phyloP scores from a whole-genome alignment of 2,888 invertebrate species.

The Hypomecis atomaria region DNA sequence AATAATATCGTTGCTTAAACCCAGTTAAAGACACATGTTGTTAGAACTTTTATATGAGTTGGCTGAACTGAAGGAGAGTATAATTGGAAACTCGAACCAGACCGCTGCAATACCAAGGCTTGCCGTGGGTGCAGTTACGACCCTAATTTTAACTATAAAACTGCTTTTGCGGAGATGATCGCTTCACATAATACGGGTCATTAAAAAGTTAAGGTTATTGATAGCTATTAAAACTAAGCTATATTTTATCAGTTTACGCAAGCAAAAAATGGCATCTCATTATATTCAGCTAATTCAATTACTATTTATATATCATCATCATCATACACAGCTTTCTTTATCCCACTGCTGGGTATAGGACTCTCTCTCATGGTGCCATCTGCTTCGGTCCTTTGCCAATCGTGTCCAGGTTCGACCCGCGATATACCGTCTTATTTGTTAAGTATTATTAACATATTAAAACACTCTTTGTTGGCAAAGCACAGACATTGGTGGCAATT shows the following conservation, averaged over 20 bases:
- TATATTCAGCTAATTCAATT: no score
- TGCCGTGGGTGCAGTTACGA: conserved; percentile 59
- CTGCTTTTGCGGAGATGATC: conserved; percentile 38
- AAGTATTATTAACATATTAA: no score
- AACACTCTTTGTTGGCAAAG: no score
- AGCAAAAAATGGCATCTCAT: no score
- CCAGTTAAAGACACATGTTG: conserved; percentile 65
- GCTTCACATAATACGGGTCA: conserved; percentile 22
- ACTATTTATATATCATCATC: no score
- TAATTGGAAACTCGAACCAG: conserved; percentile 78
- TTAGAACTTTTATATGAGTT: conserved; percentile 81
- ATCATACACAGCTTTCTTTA: no score
- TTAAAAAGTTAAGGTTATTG: conserved; percentile 26
- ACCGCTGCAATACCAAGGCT: conserved; percentile 61
- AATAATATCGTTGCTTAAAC: conserved; percentile 51
- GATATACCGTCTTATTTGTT: no score
- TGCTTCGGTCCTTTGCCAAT: no score
- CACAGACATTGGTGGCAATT: no score
- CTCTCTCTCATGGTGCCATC: no score
- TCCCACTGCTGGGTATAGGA: no score
- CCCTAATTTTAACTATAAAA: conserved; percentile 67
- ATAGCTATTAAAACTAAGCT: background rate
- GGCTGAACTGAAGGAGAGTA: conserved; percentile 73
- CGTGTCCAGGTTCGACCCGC: no score
- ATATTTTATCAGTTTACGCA: background rate